Percentiles rank a stretch among this genome's conserved stretches.
phyloP scores from a whole-genome alignment of 2,113 vertebrate species.

The Empidonax traillii region DNA sequence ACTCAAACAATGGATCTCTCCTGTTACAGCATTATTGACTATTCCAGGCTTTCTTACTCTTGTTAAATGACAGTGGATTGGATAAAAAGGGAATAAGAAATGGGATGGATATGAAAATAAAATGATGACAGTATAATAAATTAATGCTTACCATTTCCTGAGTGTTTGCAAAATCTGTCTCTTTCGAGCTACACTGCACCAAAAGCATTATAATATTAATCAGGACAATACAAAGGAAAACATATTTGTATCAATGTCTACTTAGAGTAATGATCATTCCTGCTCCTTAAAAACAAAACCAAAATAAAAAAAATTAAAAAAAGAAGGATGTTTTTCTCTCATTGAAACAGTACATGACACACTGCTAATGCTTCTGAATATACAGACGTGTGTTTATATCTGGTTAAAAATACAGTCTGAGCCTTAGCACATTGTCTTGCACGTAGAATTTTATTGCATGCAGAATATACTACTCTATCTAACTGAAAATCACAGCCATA shows the following conservation, averaged over 20 bases:
- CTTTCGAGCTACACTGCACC: slow-evolving; percentile 51
- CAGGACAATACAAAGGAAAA: slow-evolving; percentile 16
- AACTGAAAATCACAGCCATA: neutral
- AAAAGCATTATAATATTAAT: slow-evolving; percentile 56
- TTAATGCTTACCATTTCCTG: slow-evolving; percentile 38
- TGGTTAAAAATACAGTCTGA: neutral
- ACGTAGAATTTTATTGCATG: neutral
- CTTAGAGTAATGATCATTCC: neutral
- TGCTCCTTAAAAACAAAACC: neutral
- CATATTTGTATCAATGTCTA: neutral
- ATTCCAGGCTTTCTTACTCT: neutral
- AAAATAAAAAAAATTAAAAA: neutral
- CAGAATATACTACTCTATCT: neutral
- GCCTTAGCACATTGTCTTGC: neutral
- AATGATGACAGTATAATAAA: slow-evolving; percentile 13
- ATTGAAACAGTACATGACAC: neutral
- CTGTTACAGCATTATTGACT: neutral
- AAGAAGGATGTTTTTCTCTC: neutral
- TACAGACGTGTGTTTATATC: neutral
- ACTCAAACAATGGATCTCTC: neutral
- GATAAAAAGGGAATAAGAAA: neutral
- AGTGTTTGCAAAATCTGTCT: slow-evolving; percentile 45
- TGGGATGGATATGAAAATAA: slow-evolving; percentile 11
- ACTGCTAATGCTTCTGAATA: neutral
- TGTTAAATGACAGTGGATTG: slow-evolving; percentile 5